These are phyloP conservation scores for Athetis lepigone DNA, from an alignment of 2,888 invertebrate genomes.

Conservation along the genomic window DNA sequence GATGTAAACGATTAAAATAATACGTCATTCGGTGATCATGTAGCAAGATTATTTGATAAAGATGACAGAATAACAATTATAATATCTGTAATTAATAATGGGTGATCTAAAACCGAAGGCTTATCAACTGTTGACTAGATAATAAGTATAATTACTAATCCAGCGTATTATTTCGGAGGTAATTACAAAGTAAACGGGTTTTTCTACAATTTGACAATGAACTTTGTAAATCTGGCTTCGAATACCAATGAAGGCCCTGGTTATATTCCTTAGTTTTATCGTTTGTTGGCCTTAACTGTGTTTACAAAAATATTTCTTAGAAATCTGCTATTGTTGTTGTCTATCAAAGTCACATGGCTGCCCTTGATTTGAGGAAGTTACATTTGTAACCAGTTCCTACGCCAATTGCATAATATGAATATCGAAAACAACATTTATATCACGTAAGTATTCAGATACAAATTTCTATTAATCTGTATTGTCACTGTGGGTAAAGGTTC, in stretches of 20 bases:
- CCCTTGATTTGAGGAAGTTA: neutral
- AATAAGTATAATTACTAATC: constrained; percentile 35
- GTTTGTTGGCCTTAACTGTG: neutral
- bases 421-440: neutral
- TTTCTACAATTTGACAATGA: constrained; percentile 37
- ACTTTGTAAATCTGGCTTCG: constrained; percentile 23
- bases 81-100: constrained; percentile 22
- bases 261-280: constrained; percentile 15
- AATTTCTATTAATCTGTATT: too few species aligned
- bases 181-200: constrained; percentile 12
- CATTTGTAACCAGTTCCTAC: neutral
- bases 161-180: constrained; percentile 25
- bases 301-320: constrained; percentile 16
- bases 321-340: constrained; percentile 21
- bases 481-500: too few species aligned
- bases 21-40: neutral
- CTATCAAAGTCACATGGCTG: constrained; percentile 1
- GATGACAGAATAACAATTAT: constrained; percentile 10
- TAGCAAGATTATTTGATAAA: constrained; percentile 28
- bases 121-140: constrained; percentile 4
- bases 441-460: too few species aligned
- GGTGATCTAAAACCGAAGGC: constrained; percentile 28
- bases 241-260: constrained; percentile 21
- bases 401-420: constrained; percentile 13
- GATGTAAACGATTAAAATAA: constrained; percentile 24